phyloP scores from a whole-genome alignment of 2,888 invertebrate species.

The Drosophila testacea region DNA sequence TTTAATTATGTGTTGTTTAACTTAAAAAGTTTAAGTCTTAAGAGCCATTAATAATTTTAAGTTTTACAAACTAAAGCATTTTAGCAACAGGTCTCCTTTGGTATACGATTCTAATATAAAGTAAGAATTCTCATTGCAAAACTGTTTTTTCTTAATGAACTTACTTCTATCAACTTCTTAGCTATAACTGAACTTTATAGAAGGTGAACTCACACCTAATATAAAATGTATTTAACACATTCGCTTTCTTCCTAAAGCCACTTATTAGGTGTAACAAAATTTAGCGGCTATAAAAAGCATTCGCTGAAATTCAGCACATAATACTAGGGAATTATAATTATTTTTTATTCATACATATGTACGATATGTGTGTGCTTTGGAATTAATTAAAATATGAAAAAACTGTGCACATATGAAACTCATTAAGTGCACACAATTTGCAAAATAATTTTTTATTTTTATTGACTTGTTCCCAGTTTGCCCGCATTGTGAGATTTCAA shows the following conservation, averaged over 20 bases:
- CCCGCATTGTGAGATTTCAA: slow-evolving; percentile 49
- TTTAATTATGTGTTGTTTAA: no score
- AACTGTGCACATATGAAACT: slow-evolving; percentile 56
- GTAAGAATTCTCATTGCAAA: neutral
- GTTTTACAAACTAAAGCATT: neutral
- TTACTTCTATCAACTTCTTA: neutral
- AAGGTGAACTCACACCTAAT: neutral
- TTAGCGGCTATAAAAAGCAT: slow-evolving; percentile 13
- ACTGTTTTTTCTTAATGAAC: neutral
- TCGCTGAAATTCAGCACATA: slow-evolving; percentile 24
- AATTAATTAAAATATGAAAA: slow-evolving; percentile 65
- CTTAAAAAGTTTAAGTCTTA: no score
- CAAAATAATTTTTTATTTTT: slow-evolving; percentile 75
- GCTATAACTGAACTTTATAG: slow-evolving; percentile 2
- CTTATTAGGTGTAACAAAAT: slow-evolving; percentile 21
- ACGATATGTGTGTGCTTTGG: slow-evolving; percentile 23
- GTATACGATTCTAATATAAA: neutral
- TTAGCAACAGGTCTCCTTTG: neutral
- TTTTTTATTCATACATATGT: slow-evolving; percentile 37
- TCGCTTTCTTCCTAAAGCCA: slow-evolving; percentile 1
- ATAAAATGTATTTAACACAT: neutral
- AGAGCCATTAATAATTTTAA: neutral
- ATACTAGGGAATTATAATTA: slow-evolving; percentile 32
- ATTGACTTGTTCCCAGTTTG: slow-evolving; percentile 62
- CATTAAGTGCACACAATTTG: slow-evolving; percentile 69